These are phyloP conservation scores for Paradisaea rubra DNA, from an alignment of 2,113 vertebrate species.

Conservation along the genomic window DNA sequence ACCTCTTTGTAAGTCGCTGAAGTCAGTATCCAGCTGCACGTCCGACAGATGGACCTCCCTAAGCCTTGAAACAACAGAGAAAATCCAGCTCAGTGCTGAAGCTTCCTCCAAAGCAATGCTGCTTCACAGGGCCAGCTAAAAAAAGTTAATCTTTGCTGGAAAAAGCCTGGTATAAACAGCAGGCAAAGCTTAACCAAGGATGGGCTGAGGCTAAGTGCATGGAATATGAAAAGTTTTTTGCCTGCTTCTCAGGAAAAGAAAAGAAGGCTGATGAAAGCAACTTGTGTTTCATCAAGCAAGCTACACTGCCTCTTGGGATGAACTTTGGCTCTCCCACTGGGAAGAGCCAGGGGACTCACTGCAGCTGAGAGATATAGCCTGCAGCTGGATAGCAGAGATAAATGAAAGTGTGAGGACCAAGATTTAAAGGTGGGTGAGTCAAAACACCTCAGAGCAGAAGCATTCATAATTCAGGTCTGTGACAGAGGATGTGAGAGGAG, in stretches of 20 bases:
- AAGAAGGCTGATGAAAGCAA: background rate
- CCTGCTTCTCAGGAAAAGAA: background rate
- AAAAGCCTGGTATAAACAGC: background rate
- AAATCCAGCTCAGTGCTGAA: background rate
- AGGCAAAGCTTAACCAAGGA: background rate
- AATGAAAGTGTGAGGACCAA: background rate
- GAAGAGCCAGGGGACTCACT: background rate
- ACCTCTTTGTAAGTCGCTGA: background rate
- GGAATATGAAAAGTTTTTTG: background rate
- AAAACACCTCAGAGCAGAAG: background rate
- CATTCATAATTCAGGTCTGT: background rate
- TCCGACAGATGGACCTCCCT: rapidly evolving
- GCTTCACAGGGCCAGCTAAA: background rate
- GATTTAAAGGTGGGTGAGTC: background rate
- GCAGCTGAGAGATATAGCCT: background rate
- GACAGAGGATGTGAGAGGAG: background rate
- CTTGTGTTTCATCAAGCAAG: background rate
- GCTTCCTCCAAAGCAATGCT: background rate
- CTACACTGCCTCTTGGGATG: background rate
- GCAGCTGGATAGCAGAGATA: background rate
- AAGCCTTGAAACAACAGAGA: background rate
- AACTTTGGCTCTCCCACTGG: background rate
- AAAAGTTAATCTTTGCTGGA: background rate
- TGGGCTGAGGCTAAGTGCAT: background rate
- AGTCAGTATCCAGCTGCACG: rapidly evolving